phyloP scores from a whole-genome alignment of 2,888 invertebrate species.

The Metopia argyrocephala region DNA sequence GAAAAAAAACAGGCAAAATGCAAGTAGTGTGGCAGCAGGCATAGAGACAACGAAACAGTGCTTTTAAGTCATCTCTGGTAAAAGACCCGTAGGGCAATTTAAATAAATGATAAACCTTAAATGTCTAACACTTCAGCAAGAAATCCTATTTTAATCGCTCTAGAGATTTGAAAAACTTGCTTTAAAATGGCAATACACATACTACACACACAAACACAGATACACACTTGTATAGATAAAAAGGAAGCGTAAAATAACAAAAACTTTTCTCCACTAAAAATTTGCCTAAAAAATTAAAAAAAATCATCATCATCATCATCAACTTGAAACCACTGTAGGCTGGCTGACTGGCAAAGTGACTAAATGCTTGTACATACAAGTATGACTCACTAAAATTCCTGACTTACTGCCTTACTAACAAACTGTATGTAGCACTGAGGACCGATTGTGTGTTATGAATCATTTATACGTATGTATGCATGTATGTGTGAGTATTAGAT shows the following conservation, averaged over 20 bases:
- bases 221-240: too few species aligned
- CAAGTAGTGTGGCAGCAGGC: too few species aligned
- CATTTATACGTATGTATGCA: not conserved
- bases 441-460: not conserved
- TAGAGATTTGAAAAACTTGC: slow-evolving; percentile 5
- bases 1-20: too few species aligned
- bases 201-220: not conserved
- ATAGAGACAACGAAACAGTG: slow-evolving; percentile 3
- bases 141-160: slow-evolving; percentile 39
- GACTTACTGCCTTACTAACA: not conserved
- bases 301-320: slow-evolving; percentile 5
- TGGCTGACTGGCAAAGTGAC: slow-evolving; percentile 12
- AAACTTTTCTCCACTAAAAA: not conserved
- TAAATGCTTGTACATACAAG: not conserved
- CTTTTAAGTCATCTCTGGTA: slow-evolving; percentile 18
- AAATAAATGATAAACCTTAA: slow-evolving; percentile 21
- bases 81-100: not conserved
- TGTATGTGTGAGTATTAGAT: not conserved
- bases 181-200: not conserved
- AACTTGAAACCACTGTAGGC: slow-evolving; percentile 33
- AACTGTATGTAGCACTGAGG: too few species aligned
- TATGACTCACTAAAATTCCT: not conserved
- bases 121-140: slow-evolving; percentile 41
- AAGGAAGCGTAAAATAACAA: too few species aligned
- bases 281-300: slow-evolving; percentile 1